Evolutionary conservation across 2,888 invertebrate genomes (phyloP).

Genomic region (Clistopyga incitator): DNA sequence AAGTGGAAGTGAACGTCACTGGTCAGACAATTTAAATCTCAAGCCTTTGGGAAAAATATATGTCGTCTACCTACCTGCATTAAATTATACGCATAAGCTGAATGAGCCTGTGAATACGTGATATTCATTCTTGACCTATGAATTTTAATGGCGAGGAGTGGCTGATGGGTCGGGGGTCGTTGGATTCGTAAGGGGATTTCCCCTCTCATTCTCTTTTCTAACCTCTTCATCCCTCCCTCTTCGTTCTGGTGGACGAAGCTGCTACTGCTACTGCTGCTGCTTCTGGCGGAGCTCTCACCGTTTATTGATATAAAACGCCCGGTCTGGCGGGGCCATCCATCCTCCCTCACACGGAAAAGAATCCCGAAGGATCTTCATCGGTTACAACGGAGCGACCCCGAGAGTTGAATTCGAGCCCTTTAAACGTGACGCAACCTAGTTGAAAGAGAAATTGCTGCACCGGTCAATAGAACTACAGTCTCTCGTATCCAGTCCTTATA

Average conservation of each 20-base stretch:
- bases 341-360: constrained; percentile 48
- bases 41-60: constrained; percentile 11
- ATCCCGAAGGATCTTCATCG: constrained; percentile 60
- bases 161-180: background rate
- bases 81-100: constrained; percentile 44
- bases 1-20: background rate
- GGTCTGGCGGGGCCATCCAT: constrained; percentile 46
- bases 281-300: constrained; percentile 19
- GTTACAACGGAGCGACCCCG: constrained; percentile 33
- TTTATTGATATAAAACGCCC: constrained; percentile 66
- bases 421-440: constrained; percentile 34
- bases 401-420: constrained; percentile 45
- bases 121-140: constrained; percentile 57
- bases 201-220: background rate
- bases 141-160: constrained; percentile 50
- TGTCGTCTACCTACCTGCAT: constrained; percentile 6
- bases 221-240: constrained; percentile 12
- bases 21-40: constrained; percentile 8
- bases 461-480: constrained; percentile 38
- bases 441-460: constrained; percentile 34
- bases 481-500: constrained; percentile 9
- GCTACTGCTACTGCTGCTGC: constrained; percentile 17
- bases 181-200: constrained; percentile 32
- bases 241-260: background rate
- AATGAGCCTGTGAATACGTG: constrained; percentile 44